Percentiles rank a stretch among this genome's conserved stretches.
Conservation (phyloP, 2,888 invertebrate species). For the Holacanthella duospinosa region DNA sequence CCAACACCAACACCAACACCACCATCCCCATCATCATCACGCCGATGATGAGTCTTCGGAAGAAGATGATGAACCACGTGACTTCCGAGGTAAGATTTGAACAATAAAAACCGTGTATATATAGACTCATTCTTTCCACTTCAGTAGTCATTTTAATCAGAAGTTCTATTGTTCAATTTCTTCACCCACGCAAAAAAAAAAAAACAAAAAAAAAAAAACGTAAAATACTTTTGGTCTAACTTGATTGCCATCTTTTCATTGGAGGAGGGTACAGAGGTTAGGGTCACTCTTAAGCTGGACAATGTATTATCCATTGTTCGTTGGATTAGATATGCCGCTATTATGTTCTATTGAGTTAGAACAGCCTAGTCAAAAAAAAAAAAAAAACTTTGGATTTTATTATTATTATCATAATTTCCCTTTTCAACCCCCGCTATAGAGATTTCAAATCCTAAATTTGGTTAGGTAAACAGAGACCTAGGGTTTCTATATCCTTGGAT, state of each 20-base stretch:
- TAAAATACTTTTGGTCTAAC: background rate
- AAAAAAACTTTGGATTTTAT: no score
- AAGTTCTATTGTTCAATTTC: background rate
- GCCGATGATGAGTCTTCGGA: slow-evolving; percentile 17
- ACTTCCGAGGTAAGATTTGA: slow-evolving; percentile 34
- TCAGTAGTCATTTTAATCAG: background rate
- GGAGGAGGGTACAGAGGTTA: slow-evolving; percentile 3
- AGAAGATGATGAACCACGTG: slow-evolving; percentile 36
- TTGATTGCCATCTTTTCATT: slow-evolving; percentile 1
- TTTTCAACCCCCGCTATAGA: background rate
- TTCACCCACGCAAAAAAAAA: slow-evolving; percentile 9
- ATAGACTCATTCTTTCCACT: slow-evolving; percentile 7
- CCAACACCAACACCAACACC: background rate
- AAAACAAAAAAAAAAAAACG: no score
- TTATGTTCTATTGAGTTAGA: background rate
- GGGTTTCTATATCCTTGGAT: background rate
- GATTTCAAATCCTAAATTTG: background rate
- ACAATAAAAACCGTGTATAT: background rate
- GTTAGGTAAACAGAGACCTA: slow-evolving; percentile 1
- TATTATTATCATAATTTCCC: slow-evolving; percentile 6
- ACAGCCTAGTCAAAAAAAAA: background rate
- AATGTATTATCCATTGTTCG: background rate
- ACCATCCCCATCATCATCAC: slow-evolving; percentile 27
- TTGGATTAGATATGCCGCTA: slow-evolving; percentile 2
- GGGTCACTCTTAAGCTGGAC: slow-evolving; percentile 3